Conservation (phyloP, 2,113 vertebrate genomes). For the Vidua chalybeata region DNA sequence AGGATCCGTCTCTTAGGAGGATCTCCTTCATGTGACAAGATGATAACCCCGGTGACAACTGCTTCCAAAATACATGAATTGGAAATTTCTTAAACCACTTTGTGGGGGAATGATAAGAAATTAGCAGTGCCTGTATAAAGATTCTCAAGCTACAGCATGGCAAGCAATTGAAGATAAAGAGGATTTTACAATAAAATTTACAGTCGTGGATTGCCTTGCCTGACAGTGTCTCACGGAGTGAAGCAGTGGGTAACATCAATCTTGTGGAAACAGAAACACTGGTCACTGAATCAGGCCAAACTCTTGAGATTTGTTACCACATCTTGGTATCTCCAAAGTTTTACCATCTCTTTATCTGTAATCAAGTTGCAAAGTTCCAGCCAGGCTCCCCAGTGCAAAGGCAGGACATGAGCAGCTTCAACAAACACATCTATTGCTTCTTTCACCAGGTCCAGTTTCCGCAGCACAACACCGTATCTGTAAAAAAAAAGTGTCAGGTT, state of each 20-base stretch:
- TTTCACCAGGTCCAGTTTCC: constrained; percentile 94
- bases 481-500: background rate
- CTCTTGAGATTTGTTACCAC: background rate
- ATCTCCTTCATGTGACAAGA: background rate
- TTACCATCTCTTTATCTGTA: constrained; percentile 98
- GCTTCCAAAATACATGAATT: background rate
- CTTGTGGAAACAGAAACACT: background rate
- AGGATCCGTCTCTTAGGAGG: background rate
- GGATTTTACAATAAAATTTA: background rate
- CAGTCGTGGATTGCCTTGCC: background rate
- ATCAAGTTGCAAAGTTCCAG: constrained; percentile 97
- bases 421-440: constrained; percentile 97
- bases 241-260: background rate
- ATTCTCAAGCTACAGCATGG: background rate
- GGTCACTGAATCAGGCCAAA: background rate
- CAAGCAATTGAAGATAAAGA: background rate
- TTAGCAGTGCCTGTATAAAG: background rate
- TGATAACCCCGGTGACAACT: background rate
- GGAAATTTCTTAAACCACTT: background rate
- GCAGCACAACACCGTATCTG: constrained; percentile 94
- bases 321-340: background rate
- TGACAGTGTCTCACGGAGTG: background rate
- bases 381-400: constrained; percentile 98
- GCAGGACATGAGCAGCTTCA: constrained; percentile 90
- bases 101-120: background rate